Evolutionary conservation across 2,113 vertebrate species (phyloP), one percentile per base, ranked within the genome.

Genomic region (Seriola dumerili): DNA sequence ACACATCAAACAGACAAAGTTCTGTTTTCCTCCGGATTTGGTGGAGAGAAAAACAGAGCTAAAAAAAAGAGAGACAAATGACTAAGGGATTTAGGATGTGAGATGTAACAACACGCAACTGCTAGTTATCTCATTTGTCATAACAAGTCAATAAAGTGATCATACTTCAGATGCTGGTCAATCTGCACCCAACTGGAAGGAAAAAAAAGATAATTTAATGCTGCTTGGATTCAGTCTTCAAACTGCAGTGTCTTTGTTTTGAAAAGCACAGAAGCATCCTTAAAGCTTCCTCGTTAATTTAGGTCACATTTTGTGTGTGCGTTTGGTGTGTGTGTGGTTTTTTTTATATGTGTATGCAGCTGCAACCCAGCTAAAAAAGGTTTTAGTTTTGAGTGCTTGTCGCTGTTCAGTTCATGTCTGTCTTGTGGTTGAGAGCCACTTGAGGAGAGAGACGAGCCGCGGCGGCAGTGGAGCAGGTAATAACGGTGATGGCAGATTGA

Each of bases 381-480:
- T 17, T 78, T 62, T 73, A n/a, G 17, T 66, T 46, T 11, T 3
- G 77, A 76, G 58, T 70, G 64, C 68, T 78, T 55, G 76, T n/a
- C 69, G n/a, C 16, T 3, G 55, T 68, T 83, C 2, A 1, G 14
- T 34, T 78, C 36, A 44, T 44, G 32, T 44, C 21, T 21, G 32
- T 55, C 34, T 67, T 40, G 34, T 52, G 61, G 25, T 67, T 10
- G 44, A 74, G 74, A 85, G 73, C 38, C 78, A 46, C 72, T 83
- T 11, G 11, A 85, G 46, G 21, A 58, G 50, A 38, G 40, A 44
- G 40, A 9, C 9, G 36, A 4, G 23, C 68, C 13, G 64, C 64
- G 23, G 66, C 63, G 40, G 65, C 46, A 54, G 61, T 8, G 73
- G 68, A 67, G 79, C 72, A 61, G 76, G 76, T 76, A 83, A 88